A percentile compares a stretch with the other conserved stretches of the same genome.
Conservation (phyloP, 1,140 invertebrate genomes). For the Drosophila pandora region DNA sequence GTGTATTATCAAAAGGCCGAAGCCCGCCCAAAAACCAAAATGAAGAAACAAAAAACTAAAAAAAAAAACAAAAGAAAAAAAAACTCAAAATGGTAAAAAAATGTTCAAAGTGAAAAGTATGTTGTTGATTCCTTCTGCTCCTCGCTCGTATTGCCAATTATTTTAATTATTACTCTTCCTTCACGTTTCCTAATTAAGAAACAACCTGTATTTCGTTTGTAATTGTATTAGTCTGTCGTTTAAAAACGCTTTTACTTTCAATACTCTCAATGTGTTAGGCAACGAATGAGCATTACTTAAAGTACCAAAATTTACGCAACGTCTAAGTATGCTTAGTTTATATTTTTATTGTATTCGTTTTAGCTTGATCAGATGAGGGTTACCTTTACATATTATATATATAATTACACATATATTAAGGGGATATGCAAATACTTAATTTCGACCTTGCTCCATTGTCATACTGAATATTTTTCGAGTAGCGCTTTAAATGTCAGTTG, state of each 20-base stretch:
- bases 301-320: slow-evolving; percentile 62
- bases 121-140: slow-evolving; percentile 71
- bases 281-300: slow-evolving; percentile 75
- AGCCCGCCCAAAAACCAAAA: slow-evolving; percentile 72
- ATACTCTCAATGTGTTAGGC: slow-evolving; percentile 73
- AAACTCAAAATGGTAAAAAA: slow-evolving; percentile 15
- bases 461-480: not conserved
- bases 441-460: not conserved
- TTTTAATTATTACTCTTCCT: slow-evolving; percentile 50
- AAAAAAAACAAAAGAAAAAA: slow-evolving; percentile 22
- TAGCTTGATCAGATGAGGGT: slow-evolving; percentile 42
- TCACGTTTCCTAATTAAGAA: slow-evolving; percentile 50
- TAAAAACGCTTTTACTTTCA: slow-evolving; percentile 46
- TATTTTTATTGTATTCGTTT: slow-evolving; percentile 46
- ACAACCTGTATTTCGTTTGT: slow-evolving; percentile 62
- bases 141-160: slow-evolving; percentile 83
- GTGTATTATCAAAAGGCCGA: slow-evolving; percentile 72
- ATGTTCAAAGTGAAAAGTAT: slow-evolving; percentile 52
- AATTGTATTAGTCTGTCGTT: slow-evolving; percentile 59
- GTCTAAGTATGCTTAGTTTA: slow-evolving; percentile 46
- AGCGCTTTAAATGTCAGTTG: not conserved
- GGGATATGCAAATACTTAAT: slow-evolving; percentile 10
- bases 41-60: slow-evolving; percentile 34
- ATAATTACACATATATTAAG: slow-evolving; percentile 38
- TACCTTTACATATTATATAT: slow-evolving; percentile 42